Conservation (phyloP, 2,113 vertebrate species). For the Pseudorhombus dupliciocellatus region DNA sequence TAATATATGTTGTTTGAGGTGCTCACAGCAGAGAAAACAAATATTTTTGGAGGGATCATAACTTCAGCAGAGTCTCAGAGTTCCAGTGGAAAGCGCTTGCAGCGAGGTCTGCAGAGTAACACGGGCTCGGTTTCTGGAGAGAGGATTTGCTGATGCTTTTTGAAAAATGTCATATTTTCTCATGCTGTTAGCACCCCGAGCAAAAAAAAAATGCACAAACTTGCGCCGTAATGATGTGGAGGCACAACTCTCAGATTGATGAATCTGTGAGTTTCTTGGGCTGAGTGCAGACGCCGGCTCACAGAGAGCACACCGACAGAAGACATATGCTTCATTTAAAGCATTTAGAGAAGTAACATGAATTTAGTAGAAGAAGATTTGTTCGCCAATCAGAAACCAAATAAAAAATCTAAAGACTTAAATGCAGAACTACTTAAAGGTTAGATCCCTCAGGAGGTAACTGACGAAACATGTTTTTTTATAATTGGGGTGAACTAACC, state of each 20-base stretch:
- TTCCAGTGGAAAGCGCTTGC: neutral
- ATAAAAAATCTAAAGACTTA: neutral
- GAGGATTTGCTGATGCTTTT: neutral
- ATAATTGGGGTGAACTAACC: slow-evolving; percentile 23
- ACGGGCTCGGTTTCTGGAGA: neutral
- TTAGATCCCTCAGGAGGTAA: slow-evolving; percentile 8
- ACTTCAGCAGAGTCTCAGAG: no score
- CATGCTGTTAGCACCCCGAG: neutral
- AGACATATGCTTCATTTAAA: no score
- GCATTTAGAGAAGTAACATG: slow-evolving; percentile 6
- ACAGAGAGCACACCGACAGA: neutral
- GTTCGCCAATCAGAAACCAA: neutral
- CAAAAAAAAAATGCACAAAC: neutral
- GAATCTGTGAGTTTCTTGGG: no score
- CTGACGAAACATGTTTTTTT: neutral
- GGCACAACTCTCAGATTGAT: neutral
- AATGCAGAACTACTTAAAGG: neutral
- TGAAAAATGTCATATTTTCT: neutral
- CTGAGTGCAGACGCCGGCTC: neutral
- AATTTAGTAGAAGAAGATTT: neutral
- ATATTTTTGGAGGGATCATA: neutral
- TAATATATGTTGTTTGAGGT: neutral
- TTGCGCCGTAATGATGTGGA: neutral
- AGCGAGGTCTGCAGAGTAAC: neutral
- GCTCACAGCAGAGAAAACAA: neutral